Base-by-base conservation (phyloP, 2,888 invertebrate genomes). In the Desoria tigrina region DNA sequence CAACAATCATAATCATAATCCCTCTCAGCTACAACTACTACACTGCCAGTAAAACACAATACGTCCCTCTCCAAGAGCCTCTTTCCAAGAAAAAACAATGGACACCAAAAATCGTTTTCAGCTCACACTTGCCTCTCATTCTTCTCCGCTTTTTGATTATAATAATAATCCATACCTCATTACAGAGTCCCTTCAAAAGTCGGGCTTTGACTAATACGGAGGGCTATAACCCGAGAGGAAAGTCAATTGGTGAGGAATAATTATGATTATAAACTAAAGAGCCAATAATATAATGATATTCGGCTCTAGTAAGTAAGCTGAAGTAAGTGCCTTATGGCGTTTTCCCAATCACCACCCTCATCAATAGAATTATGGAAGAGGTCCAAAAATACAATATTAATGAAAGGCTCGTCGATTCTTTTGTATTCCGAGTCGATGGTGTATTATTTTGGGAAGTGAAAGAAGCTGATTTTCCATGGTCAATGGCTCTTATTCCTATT, bases 401-500 rank as follows among this genome's bases (percentile, higher is more conserved):
- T 57, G 56, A 57, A 39, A 54, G 39, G 37, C 56, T 57, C 6
- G 6, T 16, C 21, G n/a, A 23, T 51, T 51, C 51, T 21, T 45
- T 58, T 58, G 42, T 58, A 6, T 24, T 45, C n/a, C n/a, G n/a
- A n/a, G n/a, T n/a, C n/a, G n/a, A n/a, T n/a, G n/a, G n/a, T 21
- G 32, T 26, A 58, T 45, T 58, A 45, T 18, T 42, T 23, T n/a
- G n/a, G 21, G 11, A 45, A 45, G 27, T 14, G 26, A 58, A 58
- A 6, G 37, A 7, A 58, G 14, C 45, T 58, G 45, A 45, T 42
- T 27, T 58, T 18, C 24, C 50, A 56, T 67, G 66, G 63, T 59
- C 63, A 67, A 63, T 66, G 63, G 63, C 63, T 66, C 63, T 66
- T 49, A 45, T 53, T 66, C 62, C 56, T 63, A 51, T 60, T 51